Conservation (phyloP, 2,113 vertebrate species). For the Hippocampus zosterae region DNA sequence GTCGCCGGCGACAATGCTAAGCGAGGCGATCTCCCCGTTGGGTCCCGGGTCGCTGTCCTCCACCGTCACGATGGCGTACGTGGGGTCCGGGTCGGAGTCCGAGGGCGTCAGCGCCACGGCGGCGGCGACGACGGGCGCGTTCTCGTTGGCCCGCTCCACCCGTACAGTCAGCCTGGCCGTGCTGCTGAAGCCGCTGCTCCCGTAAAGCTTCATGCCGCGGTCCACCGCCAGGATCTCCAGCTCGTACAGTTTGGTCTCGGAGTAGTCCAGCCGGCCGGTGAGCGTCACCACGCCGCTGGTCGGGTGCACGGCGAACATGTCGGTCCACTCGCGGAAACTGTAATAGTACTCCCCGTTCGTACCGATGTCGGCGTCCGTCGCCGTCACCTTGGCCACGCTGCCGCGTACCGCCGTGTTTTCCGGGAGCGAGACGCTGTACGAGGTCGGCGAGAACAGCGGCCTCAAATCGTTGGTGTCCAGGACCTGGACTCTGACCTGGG, state of each 20-base stretch:
- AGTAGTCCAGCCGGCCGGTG: constrained; percentile 86
- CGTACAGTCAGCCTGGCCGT: constrained; percentile 88
- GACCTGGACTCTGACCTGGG: constrained; percentile 84
- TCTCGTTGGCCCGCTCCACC: constrained; percentile 87
- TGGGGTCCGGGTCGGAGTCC: constrained; percentile 81
- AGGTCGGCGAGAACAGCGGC: constrained; percentile 94
- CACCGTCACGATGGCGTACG: constrained; percentile 83
- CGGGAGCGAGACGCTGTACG: constrained; percentile 88
- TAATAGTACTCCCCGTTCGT: constrained; percentile 99
- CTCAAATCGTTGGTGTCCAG: constrained; percentile 96
- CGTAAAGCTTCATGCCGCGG: constrained; percentile 92
- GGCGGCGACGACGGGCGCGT: constrained; percentile 83
- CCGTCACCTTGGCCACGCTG: constrained; percentile 88
- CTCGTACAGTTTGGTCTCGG: constrained; percentile 81
- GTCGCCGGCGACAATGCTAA: constrained; percentile 91
- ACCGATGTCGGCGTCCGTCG: constrained; percentile 95
- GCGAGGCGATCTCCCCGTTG: constrained; percentile 89
- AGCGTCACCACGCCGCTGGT: constrained; percentile 88
- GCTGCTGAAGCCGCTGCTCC: constrained; percentile 95
- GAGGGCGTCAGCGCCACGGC: constrained; percentile 77
- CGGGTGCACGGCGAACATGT: constrained; percentile 94
- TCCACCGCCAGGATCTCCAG: constrained; percentile 94
- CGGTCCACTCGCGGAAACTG: constrained; percentile 92
- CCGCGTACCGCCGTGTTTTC: constrained; percentile 90
- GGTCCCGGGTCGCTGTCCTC: constrained; percentile 87